Evolutionary conservation across 1,140 invertebrate genomes (phyloP).

Genomic region (Drosophila oshimai): DNA sequence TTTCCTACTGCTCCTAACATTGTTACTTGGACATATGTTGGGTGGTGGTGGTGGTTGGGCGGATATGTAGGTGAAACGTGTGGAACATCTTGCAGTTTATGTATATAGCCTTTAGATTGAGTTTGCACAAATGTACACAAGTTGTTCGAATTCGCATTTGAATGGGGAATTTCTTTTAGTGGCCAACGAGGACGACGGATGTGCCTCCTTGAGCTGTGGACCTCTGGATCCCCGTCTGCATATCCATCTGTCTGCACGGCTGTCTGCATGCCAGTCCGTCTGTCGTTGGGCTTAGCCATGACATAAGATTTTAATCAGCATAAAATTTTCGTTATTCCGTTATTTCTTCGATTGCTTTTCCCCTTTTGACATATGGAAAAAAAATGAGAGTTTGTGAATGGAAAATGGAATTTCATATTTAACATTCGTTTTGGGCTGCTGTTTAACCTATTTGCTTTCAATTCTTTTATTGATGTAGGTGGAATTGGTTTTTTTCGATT

Average conservation of each 20-base stretch:
- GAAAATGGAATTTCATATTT: constrained; percentile 42
- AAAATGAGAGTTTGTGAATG: constrained; percentile 22
- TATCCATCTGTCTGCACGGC: constrained; percentile 8
- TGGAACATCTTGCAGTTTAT: constrained; percentile 69
- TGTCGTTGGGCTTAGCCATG: constrained; percentile 45
- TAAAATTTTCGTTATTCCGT: constrained; percentile 61
- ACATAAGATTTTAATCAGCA: constrained; percentile 76
- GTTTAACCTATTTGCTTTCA: constrained; percentile 3
- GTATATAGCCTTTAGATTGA: constrained; percentile 74
- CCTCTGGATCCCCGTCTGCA: not conserved
- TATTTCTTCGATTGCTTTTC: constrained; percentile 32
- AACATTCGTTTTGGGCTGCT: constrained; percentile 10
- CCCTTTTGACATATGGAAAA: constrained; percentile 6
- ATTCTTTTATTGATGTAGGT: not conserved
- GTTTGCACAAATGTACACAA: constrained; percentile 66
- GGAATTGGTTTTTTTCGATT: not conserved
- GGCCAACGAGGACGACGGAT: constrained; percentile 49
- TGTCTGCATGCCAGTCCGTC: constrained; percentile 16
- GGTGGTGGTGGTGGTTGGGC: constrained; percentile 2
- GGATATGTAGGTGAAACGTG: constrained; percentile 24
- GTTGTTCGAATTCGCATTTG: constrained; percentile 60
- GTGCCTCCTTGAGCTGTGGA: constrained; percentile 47
- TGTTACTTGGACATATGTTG: constrained; percentile 55
- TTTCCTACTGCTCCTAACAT: constrained; percentile 20
- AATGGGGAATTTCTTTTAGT: constrained; percentile 70